Evolutionary conservation across 1,140 invertebrate genomes (phyloP).

Genomic region (Cephus cinctus): DNA sequence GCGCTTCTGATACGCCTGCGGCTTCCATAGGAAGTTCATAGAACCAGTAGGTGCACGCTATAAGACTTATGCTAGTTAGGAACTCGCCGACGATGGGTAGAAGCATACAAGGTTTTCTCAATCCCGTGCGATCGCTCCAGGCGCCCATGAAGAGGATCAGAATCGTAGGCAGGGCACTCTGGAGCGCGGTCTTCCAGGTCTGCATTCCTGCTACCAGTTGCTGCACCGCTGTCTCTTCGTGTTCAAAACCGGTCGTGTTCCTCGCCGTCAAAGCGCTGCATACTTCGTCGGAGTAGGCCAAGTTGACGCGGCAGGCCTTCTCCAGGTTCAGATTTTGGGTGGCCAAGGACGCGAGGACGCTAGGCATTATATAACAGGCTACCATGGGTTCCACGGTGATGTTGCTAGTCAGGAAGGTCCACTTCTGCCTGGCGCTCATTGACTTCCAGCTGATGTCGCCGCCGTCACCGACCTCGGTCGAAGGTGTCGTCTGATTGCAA

Average conservation of each 20-base stretch:
- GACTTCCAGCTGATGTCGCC: constrained; percentile 29
- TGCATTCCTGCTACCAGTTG: constrained; percentile 74
- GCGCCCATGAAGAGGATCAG: constrained; percentile 77
- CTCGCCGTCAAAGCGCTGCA: constrained; percentile 71
- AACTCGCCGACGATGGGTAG: constrained; percentile 80
- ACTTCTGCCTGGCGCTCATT: constrained; percentile 42
- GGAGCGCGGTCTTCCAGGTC: constrained; percentile 78
- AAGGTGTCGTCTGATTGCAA: too few species aligned
- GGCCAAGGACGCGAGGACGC: constrained; percentile 72
- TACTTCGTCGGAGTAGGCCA: constrained; percentile 66
- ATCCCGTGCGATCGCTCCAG: constrained; percentile 71
- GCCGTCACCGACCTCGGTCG: background rate
- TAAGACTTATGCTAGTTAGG: constrained; percentile 71
- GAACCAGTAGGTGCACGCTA: constrained; percentile 78
- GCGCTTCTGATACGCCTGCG: constrained; percentile 70
- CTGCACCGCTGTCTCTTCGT: constrained; percentile 72
- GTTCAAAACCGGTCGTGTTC: constrained; percentile 69
- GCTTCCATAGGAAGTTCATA: constrained; percentile 76
- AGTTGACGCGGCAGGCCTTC: constrained; percentile 80
- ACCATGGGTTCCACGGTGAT: constrained; percentile 80
- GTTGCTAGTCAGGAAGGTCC: constrained; percentile 52
- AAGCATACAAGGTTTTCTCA: constrained; percentile 83
- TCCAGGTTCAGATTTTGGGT: constrained; percentile 81
- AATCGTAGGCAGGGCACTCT: constrained; percentile 71
- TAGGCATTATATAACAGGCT: constrained; percentile 77